These are phyloP conservation scores for Mormoops blainvillei DNA, from an alignment of 2,113 vertebrate genomes.

Conservation along the genomic window DNA sequence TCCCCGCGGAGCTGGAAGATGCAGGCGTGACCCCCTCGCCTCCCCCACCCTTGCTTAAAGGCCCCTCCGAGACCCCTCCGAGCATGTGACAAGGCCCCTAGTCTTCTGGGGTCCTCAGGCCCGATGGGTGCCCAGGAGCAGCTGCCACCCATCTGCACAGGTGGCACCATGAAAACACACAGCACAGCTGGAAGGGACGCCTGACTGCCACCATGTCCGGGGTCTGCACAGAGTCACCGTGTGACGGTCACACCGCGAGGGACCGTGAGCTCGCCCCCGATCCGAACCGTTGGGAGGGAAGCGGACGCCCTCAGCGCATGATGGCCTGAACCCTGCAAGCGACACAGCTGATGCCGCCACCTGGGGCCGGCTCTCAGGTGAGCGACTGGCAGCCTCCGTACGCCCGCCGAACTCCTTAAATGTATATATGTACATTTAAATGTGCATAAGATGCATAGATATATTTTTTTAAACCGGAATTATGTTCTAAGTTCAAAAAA, in stretches of 20 bases:
- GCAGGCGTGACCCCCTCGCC: rapidly evolving
- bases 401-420: not conserved
- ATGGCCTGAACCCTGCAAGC: not conserved
- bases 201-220: not conserved
- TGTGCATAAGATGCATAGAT: no score
- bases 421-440: no score
- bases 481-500: not conserved
- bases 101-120: rapidly evolving
- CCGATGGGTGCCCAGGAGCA: rapidly evolving
- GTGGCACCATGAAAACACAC: rapidly evolving
- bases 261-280: rapidly evolving
- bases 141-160: rapidly evolving
- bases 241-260: rapidly evolving
- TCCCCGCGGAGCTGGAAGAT: rapidly evolving
- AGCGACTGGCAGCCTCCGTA: rapidly evolving
- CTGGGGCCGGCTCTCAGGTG: not conserved
- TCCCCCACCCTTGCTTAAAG: not conserved
- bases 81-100: rapidly evolving
- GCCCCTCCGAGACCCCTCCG: rapidly evolving
- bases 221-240: rapidly evolving
- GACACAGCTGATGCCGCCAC: rapidly evolving
- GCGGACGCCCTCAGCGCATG: not conserved
- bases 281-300: not conserved
- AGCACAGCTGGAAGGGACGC: rapidly evolving
- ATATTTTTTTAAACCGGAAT: no score